A percentile compares a stretch with the other conserved stretches of the same genome.
Evolutionary conservation across 1,140 invertebrate genomes (phyloP).

Genomic region (Goniozus legneri): DNA sequence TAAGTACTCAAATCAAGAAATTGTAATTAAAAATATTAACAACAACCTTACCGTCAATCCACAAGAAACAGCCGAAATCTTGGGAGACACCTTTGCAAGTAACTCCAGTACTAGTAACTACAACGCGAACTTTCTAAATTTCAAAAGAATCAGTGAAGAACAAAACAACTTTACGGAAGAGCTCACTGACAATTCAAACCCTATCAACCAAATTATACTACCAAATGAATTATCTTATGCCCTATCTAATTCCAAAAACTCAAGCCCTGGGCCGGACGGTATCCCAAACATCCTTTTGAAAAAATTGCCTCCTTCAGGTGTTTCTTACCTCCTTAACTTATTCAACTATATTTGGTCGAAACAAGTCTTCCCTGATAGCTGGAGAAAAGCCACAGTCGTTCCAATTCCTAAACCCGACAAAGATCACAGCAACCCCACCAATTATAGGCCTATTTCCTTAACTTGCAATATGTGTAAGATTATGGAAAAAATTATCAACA

Average conservation of each 20-base stretch:
- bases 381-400: constrained; percentile 35
- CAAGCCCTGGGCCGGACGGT: constrained; percentile 12
- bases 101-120: constrained; percentile 28
- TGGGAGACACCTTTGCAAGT: constrained; percentile 23
- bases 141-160: no score
- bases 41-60: constrained; percentile 2
- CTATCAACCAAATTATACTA: no score
- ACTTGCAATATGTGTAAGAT: background rate
- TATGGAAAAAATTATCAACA: constrained; percentile 1
- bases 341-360: constrained; percentile 24
- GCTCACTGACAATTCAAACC: no score
- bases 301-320: constrained; percentile 18
- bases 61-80: constrained; percentile 18
- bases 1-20: background rate
- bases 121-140: no score
- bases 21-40: background rate
- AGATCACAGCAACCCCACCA: background rate
- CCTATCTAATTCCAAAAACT: no score
- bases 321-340: constrained; percentile 17
- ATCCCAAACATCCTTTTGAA: constrained; percentile 21
- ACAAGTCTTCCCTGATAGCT: constrained; percentile 21
- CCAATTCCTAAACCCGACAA: constrained; percentile 40
- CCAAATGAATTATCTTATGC: no score
- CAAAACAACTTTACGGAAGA: no score
- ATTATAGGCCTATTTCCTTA: background rate